These are phyloP conservation scores for Drosophila melanogaster DNA, from an alignment of 1,140 invertebrate genomes.

Conservation along the genomic window Release_6_plus_ISO1_MT NT_037436.4:4806501-4807000, in stretches of 20 bases:
- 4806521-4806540: constrained; percentile 91
- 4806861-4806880: constrained; percentile 93
- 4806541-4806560: constrained; percentile 94
- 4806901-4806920: constrained; percentile 93
- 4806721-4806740: constrained; percentile 90
- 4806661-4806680: constrained; percentile 89
- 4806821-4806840: constrained; percentile 95
- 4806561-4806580: constrained; percentile 95
- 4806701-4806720: constrained; percentile 96
- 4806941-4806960: constrained; percentile 94
- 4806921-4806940: constrained; percentile 92
- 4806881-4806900: constrained; percentile 86
- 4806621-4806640: constrained; percentile 89
- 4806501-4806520: constrained; percentile 52
- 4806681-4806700: constrained; percentile 89
- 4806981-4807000: constrained; percentile 92
- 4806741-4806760: constrained; percentile 91
- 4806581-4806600: constrained; percentile 87
- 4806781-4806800: constrained; percentile 91
- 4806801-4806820: constrained; percentile 94
- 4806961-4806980: constrained; percentile 87
- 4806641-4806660: constrained; percentile 92
- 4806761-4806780: constrained; percentile 94
- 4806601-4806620: constrained; percentile 87
- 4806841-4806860: constrained; percentile 90